phyloP scores from a whole-genome alignment of 2,113 vertebrate species.

The Amphiprion percula region DNA sequence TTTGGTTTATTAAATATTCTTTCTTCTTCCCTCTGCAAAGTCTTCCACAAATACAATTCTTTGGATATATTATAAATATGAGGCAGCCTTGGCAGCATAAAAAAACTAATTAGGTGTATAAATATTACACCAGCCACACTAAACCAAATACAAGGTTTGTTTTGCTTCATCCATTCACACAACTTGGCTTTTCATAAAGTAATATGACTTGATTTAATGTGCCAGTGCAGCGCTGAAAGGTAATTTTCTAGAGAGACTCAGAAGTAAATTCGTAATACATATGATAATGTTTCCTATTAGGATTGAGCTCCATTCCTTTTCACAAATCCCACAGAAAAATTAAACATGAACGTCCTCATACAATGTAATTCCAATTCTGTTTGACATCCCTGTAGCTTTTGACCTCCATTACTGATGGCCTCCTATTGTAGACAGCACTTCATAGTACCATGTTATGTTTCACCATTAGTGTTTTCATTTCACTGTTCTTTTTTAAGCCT shows the following conservation, averaged over 20 bases:
- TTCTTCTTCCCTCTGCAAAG: constrained; percentile 17
- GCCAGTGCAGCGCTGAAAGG: constrained; percentile 24
- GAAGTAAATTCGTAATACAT: constrained; percentile 56
- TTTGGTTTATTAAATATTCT: constrained; percentile 5
- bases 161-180: constrained; percentile 41
- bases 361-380: constrained; percentile 56
- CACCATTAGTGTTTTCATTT: constrained; percentile 40
- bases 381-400: constrained; percentile 62
- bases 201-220: constrained; percentile 53
- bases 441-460: not conserved
- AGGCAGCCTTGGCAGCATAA: constrained; percentile 10
- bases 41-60: constrained; percentile 35
- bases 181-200: constrained; percentile 57
- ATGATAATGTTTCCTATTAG: constrained; percentile 65
- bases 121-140: constrained; percentile 43
- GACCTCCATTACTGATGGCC: constrained; percentile 52
- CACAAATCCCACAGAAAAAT: constrained; percentile 43
- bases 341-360: constrained; percentile 50
- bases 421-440: constrained; percentile 24
- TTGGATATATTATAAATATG: constrained; percentile 38
- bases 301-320: constrained; percentile 42
- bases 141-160: constrained; percentile 24
- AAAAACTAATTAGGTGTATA: constrained; percentile 46
- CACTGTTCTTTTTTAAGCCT: constrained; percentile 18
- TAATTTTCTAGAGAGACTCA: constrained; percentile 50